phyloP scores from a whole-genome alignment of 2,888 invertebrate genomes.

The Polydrusus cervinus region DNA sequence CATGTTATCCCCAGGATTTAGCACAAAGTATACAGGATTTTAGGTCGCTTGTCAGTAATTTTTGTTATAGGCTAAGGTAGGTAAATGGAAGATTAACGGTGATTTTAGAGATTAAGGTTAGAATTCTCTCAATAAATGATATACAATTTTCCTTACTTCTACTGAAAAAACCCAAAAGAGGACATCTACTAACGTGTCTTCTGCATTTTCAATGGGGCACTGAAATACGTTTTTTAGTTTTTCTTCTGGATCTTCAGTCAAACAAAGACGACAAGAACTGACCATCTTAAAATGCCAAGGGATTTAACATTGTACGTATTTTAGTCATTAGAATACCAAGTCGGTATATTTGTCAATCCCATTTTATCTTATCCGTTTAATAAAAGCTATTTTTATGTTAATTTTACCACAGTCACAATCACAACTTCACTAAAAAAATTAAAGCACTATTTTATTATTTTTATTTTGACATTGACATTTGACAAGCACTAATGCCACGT shows the following conservation, averaged over 20 bases:
- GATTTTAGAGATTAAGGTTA: constrained; percentile 1
- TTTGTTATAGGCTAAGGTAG: too few relatives aligned
- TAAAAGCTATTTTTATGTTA: too few relatives aligned
- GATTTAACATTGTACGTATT: neutral
- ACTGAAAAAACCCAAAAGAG: constrained; percentile 29
- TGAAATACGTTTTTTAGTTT: constrained; percentile 10
- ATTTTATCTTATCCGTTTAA: neutral
- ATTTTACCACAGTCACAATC: too few relatives aligned
- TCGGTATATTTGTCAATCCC: neutral
- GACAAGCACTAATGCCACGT: neutral
- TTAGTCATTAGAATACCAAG: neutral
- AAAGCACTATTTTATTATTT: too few relatives aligned
- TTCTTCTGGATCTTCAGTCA: constrained; percentile 1
- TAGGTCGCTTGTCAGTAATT: too few relatives aligned
- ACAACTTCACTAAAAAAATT: too few relatives aligned
- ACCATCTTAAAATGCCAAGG: neutral
- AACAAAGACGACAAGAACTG: constrained; percentile 15
- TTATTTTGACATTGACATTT: neutral
- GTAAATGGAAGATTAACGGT: neutral
- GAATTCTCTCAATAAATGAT: neutral
- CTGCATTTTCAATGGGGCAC: constrained; percentile 10
- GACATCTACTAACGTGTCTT: constrained; percentile 16
- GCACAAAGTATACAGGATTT: too few relatives aligned
- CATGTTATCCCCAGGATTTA: too few relatives aligned
- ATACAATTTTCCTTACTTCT: constrained; percentile 24